Conservation (phyloP, 2,888 invertebrate genomes). For the Hofmannophila pseudospretella region DNA sequence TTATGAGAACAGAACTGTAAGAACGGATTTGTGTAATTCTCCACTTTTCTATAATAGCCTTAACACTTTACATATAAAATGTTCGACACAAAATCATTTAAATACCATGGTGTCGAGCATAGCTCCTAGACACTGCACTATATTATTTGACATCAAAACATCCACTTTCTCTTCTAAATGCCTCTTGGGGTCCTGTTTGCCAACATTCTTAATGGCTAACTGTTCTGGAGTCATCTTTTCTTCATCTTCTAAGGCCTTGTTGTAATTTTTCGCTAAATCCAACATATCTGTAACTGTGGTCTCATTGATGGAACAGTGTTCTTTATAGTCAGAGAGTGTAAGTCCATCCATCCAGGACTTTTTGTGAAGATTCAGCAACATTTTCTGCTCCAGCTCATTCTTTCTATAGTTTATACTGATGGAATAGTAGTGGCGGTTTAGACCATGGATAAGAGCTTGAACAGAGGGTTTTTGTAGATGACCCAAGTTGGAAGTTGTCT, state of each 20-base stretch:
- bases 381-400: constrained; percentile 99
- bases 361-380: constrained; percentile 98
- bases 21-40: constrained; percentile 44
- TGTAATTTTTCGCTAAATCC: constrained; percentile 97
- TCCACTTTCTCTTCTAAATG: constrained; percentile 99
- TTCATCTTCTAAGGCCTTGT: constrained; percentile 98
- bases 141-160: constrained; percentile 96
- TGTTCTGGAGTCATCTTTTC: constrained; percentile 99
- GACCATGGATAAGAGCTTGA: constrained; percentile 98
- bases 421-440: constrained; percentile 99
- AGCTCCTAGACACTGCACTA: constrained; percentile 97
- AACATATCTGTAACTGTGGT: constrained; percentile 97
- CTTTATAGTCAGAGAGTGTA: constrained; percentile 92
- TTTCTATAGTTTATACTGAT: constrained; percentile 99
- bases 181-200: constrained; percentile 98
- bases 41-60: constrained; percentile 48
- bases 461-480: constrained; percentile 99
- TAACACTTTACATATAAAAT: constrained; percentile 35
- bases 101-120: constrained; percentile 89
- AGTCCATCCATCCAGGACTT: constrained; percentile 99
- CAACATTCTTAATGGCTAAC: constrained; percentile 99
- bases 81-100: constrained; percentile 54
- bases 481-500: constrained; percentile 99
- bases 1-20: constrained; percentile 28
- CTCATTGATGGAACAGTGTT: constrained; percentile 96